phyloP scores from a whole-genome alignment of 2,797 vertebrate genomes.

The Falco biarmicus region DNA sequence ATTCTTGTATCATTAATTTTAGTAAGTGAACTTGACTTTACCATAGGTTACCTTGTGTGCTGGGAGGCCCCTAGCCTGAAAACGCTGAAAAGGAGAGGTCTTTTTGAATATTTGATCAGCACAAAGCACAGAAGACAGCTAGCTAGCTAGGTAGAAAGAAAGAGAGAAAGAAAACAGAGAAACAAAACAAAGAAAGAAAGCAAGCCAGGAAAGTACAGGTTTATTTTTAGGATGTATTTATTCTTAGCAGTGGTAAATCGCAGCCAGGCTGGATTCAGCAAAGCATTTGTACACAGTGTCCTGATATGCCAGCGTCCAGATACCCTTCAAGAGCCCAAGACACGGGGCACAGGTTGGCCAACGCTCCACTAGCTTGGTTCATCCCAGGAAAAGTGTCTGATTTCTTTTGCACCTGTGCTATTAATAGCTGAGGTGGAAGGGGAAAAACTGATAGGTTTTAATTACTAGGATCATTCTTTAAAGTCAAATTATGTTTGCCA shows the following conservation, averaged over 20 bases:
- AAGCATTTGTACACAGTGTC: slow-evolving; percentile 32
- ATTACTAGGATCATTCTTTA: neutral
- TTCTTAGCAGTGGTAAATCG: slow-evolving; percentile 7
- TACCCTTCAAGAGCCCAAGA: slow-evolving; percentile 1
- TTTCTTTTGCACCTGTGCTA: slow-evolving; percentile 25
- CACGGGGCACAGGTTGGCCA: neutral
- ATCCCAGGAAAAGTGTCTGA: neutral
- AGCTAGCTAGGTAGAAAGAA: neutral
- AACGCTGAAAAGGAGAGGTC: neutral
- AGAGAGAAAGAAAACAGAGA: neutral
- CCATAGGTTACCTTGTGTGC: neutral
- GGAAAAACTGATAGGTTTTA: neutral
- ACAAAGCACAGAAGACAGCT: neutral
- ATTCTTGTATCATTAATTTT: neutral
- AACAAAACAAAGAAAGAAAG: neutral
- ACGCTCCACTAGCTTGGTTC: neutral
- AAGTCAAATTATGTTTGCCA: neutral
- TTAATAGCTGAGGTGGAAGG: slow-evolving; percentile 47
- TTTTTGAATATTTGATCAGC: neutral
- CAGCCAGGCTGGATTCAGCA: slow-evolving; percentile 14
- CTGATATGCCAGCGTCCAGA: slow-evolving; percentile 15
- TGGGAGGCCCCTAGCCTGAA: neutral
- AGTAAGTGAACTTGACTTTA: neutral
- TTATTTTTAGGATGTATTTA: slow-evolving; percentile 60
- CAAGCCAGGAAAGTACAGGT: neutral